These are phyloP conservation scores for Galaxea fascicularis DNA, from an alignment of 92 coral and sea anemone genomes.

Conservation along the genomic window DNA sequence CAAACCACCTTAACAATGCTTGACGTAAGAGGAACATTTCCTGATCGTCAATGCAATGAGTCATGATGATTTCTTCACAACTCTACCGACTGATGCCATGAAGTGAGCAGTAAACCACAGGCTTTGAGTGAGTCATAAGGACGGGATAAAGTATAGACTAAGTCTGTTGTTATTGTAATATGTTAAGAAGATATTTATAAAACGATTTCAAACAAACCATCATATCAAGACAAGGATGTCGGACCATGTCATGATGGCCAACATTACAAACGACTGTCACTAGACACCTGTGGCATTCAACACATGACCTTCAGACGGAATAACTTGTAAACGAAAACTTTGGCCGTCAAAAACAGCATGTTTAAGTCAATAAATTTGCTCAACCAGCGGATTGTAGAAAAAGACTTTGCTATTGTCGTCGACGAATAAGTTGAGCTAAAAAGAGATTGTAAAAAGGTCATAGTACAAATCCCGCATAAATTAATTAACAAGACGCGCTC, in stretches of 20 bases:
- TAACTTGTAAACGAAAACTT: not conserved
- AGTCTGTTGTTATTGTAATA: not conserved
- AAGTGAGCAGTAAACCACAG: too few relatives aligned
- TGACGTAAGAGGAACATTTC: too few relatives aligned
- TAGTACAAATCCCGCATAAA: slow-evolving; percentile 9
- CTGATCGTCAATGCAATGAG: too few relatives aligned
- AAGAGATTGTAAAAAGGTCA: not conserved
- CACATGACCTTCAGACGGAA: not conserved
- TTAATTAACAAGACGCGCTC: not conserved
- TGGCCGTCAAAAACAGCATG: not conserved
- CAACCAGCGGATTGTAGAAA: not conserved
- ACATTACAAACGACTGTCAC: slow-evolving; percentile 2
- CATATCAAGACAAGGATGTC: not conserved
- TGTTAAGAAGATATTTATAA: not conserved
- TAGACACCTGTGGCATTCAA: not conserved
- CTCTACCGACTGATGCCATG: too few relatives aligned
- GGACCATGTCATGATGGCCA: not conserved
- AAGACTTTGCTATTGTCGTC: too few relatives aligned
- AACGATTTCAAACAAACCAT: not conserved
- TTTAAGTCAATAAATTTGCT: not conserved
- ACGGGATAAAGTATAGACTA: not conserved
- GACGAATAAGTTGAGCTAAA: too few relatives aligned
- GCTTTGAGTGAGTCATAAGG: not conserved
- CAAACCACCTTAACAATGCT: too few relatives aligned
- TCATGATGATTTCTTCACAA: too few relatives aligned